Percentiles rank a stretch among this genome's conserved stretches.
Conservation (phyloP, 92 coral and sea anemone genomes). For the Phenganax subtilis region DNA sequence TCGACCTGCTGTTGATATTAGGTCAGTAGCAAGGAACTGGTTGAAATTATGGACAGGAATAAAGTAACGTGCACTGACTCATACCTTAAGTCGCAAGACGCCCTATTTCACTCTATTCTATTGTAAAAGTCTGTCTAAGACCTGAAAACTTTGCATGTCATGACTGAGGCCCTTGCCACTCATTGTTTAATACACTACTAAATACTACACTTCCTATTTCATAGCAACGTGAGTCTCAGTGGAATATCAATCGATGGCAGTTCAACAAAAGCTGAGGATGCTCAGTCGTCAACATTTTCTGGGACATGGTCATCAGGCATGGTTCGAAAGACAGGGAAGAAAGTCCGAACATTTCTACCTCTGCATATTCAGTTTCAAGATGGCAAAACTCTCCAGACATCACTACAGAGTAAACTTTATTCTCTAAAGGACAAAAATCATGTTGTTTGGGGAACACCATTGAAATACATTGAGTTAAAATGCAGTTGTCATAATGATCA, state of each 20-base stretch:
- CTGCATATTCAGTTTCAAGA: slow-evolving; percentile 66
- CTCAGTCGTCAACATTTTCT: slow-evolving; percentile 50
- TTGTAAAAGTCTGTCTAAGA: not conserved
- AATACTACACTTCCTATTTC: not conserved
- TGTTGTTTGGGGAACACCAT: slow-evolving; percentile 84
- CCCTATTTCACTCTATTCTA: too few relatives aligned
- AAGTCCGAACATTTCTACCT: slow-evolving; percentile 65
- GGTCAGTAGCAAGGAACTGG: slow-evolving; percentile 42
- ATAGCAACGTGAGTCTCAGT: slow-evolving; percentile 69
- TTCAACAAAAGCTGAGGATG: slow-evolving; percentile 59
- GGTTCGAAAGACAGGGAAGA: slow-evolving; percentile 65
- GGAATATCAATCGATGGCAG: slow-evolving; percentile 62
- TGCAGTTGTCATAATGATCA: slow-evolving; percentile 68
- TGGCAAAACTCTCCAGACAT: slow-evolving; percentile 53
- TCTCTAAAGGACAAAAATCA: slow-evolving; percentile 81
- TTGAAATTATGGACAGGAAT: not conserved
- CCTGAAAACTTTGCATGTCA: not conserved
- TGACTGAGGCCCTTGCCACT: not conserved
- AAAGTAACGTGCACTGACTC: too few relatives aligned
- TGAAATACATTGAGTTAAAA: slow-evolving; percentile 74
- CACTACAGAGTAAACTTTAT: slow-evolving; percentile 85
- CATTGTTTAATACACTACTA: not conserved
- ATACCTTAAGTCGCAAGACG: too few relatives aligned
- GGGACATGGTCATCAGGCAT: slow-evolving; percentile 80
- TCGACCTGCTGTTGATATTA: slow-evolving; percentile 73